These are phyloP conservation scores for Chaenogobius annularis DNA, from an alignment of 2,113 vertebrate genomes.

Conservation along the genomic window DNA sequence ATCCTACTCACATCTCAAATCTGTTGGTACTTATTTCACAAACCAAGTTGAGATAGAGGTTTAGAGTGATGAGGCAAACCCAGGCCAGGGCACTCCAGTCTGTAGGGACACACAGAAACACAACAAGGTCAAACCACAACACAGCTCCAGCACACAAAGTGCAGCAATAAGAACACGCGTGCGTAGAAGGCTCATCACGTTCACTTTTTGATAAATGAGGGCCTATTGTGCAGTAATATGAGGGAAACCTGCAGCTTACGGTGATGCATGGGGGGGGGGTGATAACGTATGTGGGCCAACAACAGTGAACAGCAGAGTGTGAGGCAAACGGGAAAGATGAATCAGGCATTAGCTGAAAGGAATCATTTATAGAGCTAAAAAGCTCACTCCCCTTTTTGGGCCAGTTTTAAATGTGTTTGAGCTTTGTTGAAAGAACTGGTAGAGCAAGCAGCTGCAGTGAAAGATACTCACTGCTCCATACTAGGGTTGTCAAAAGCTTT, in stretches of 20 bases:
- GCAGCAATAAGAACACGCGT: slow-evolving; percentile 1
- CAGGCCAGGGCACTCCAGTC: slow-evolving; percentile 83
- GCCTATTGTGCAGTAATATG: slow-evolving; percentile 72
- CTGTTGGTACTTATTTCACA: slow-evolving; percentile 77
- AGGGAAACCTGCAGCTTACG: slow-evolving; percentile 73
- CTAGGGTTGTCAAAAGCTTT: neutral
- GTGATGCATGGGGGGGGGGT: slow-evolving; percentile 74
- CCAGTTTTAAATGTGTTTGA: slow-evolving; percentile 11
- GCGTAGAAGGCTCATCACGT: slow-evolving; percentile 13
- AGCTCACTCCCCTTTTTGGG: slow-evolving; percentile 8
- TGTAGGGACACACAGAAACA: slow-evolving; percentile 53
- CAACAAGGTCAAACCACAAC: slow-evolving; percentile 61
- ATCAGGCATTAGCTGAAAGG: slow-evolving; percentile 22
- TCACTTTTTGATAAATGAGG: slow-evolving; percentile 72
- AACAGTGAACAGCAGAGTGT: slow-evolving; percentile 15
- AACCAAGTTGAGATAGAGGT: slow-evolving; percentile 83
- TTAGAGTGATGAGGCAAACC: slow-evolving; percentile 84
- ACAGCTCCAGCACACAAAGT: slow-evolving; percentile 24
- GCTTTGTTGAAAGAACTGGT: slow-evolving; percentile 44
- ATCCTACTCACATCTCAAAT: slow-evolving; percentile 74
- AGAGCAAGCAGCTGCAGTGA: slow-evolving; percentile 42
- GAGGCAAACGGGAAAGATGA: slow-evolving; percentile 26
- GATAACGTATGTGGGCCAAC: slow-evolving; percentile 50
- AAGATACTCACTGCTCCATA: slow-evolving; percentile 40
- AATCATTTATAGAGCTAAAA: slow-evolving; percentile 28